Evolutionary conservation across 2,888 invertebrate genomes (phyloP), one percentile per base, ranked within the genome.

Genomic region (Megamerina dolium): DNA sequence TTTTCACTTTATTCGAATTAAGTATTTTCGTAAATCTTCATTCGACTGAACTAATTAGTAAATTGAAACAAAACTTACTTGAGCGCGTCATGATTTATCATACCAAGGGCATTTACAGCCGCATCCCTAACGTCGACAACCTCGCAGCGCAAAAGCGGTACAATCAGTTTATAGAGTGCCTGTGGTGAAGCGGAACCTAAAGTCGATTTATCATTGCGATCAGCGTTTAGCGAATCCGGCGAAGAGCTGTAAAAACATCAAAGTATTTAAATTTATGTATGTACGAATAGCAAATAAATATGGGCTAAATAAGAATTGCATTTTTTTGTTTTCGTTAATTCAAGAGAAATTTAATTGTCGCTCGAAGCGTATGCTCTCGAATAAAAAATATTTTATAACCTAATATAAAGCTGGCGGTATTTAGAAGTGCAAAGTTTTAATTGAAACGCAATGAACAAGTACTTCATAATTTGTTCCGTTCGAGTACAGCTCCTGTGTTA

Each of bases 41-140:
- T n/a, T n/a, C n/a, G n/a, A n/a, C n/a, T n/a, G n/a, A n/a, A n/a
- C n/a, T n/a, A n/a, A n/a, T n/a, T 14, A 13, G 4, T 6, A 16
- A 16, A 3, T 10, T 10, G 17, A 5, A 32, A 17, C 27, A 30
- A 5, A 42, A 73, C 78, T 77, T 74, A 95, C 93, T 93, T 93
- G 49, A 97, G 80, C 8, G 95, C 93, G 55, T 88, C 86, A 14
- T 92, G 85, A 72, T 97, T 99, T 62, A 94, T 88, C 74, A 92
- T 88, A 39, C 97, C 97, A 49, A 96, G 80, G 2, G 96, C 96
- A 55, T 87, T 81, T 12, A 96, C 89, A 5, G 92, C 92, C 2
- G 94, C 87, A 73, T 97, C 96, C 46, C 96, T 75, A 50, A 99
- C 91, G 68, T 99, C 97, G 2, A 82, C 80, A 41, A 87, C 85